Percentiles rank a stretch among this genome's conserved stretches.
Evolutionary conservation across 1,140 invertebrate species (phyloP).

Genomic region (Zaprionus gabonicus): DNA sequence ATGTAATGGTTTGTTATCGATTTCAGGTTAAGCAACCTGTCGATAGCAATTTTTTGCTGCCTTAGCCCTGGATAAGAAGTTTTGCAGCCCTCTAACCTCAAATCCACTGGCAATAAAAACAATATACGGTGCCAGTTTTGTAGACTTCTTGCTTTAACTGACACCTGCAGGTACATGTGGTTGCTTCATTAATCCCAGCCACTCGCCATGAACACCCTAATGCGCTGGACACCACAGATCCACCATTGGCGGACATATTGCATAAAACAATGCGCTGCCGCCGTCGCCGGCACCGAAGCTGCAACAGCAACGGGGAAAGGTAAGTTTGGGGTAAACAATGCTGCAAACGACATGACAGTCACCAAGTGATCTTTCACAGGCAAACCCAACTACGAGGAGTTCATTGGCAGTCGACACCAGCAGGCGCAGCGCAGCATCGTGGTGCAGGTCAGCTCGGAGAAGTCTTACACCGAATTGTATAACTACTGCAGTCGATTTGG

Average conservation of each 20-base stretch:
- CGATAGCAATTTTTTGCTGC: not conserved
- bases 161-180: conserved; percentile 39
- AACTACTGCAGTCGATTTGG: conserved; percentile 88
- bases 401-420: conserved; percentile 63
- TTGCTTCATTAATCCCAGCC: conserved; percentile 12
- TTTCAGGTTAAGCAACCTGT: not conserved
- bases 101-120: conserved; percentile 28
- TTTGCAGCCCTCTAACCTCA: conserved; percentile 58
- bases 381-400: conserved; percentile 64
- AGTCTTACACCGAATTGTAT: conserved; percentile 87
- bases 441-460: conserved; percentile 87
- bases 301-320: conserved; percentile 14
- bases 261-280: conserved; percentile 54
- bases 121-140: conserved; percentile 25
- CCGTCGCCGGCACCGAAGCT: conserved; percentile 30
- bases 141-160: conserved; percentile 14
- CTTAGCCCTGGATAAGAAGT: not conserved
- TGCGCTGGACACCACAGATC: conserved; percentile 55
- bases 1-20: not conserved
- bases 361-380: conserved; percentile 19
- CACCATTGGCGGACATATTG: conserved; percentile 62
- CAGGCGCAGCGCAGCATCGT: conserved; percentile 85
- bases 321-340: conserved; percentile 12
- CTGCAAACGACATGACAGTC: not conserved
- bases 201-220: conserved; percentile 60